These are phyloP conservation scores for Galendromus occidentalis DNA, from an alignment of 1,140 invertebrate genomes.

Conservation along the genomic window DNA sequence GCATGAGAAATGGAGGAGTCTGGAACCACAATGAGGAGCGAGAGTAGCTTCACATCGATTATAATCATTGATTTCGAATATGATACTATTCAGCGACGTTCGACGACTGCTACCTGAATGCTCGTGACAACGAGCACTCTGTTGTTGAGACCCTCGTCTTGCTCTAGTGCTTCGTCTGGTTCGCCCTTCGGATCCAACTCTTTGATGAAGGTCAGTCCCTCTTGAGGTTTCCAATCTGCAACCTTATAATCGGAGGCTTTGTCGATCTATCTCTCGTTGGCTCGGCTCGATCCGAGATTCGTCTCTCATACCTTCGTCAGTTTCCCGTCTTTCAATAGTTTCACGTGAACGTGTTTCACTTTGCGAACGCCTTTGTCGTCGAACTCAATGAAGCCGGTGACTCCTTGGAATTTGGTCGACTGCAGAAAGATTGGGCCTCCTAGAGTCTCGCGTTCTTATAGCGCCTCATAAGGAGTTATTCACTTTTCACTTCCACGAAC, in stretches of 20 bases:
- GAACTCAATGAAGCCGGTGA: slow-evolving; percentile 6
- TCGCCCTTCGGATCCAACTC: slow-evolving; percentile 6
- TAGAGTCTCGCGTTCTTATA: no score
- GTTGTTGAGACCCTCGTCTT: slow-evolving; percentile 1
- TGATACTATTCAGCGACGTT: no score
- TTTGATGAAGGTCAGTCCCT: slow-evolving; percentile 7
- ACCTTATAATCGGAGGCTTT: not conserved
- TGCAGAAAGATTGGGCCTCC: not conserved
- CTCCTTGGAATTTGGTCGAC: slow-evolving; percentile 7
- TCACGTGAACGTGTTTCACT: slow-evolving; percentile 4
- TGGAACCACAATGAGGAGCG: no score
- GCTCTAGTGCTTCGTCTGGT: slow-evolving; percentile 1
- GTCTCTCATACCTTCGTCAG: not conserved
- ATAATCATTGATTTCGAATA: no score
- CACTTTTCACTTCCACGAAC: no score
- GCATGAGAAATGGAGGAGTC: not conserved
- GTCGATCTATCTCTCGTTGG: no score
- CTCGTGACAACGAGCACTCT: not conserved
- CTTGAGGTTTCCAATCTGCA: not conserved
- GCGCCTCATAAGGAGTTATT: no score
- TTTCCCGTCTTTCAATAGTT: slow-evolving; percentile 1
- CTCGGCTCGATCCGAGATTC: not conserved
- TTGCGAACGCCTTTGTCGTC: not conserved
- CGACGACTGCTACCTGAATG: not conserved
- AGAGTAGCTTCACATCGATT: no score